Percentiles rank a stretch among this genome's conserved stretches.
phyloP scores from a whole-genome alignment of 2,797 vertebrate genomes.

The Choloepus didactylus region DNA sequence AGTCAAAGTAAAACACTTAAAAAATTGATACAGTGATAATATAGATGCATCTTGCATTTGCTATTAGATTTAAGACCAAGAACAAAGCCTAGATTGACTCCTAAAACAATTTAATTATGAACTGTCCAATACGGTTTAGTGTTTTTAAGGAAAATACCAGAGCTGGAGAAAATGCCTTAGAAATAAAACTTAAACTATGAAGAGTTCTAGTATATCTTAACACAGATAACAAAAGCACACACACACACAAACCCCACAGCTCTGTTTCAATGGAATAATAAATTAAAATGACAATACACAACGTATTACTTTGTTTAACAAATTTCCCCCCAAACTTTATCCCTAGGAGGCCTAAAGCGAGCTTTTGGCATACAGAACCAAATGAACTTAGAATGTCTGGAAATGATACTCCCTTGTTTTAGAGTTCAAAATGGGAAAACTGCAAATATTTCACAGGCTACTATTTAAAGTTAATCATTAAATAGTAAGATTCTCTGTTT shows the following conservation, averaged over 20 bases:
- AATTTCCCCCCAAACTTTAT: slow-evolving; percentile 18
- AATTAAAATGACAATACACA: slow-evolving; percentile 30
- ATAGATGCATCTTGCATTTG: background rate
- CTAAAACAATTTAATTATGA: slow-evolving; percentile 50
- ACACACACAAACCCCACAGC: background rate
- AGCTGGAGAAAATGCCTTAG: slow-evolving; percentile 17
- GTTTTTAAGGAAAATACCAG: slow-evolving; percentile 11
- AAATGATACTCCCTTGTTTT: slow-evolving; percentile 3
- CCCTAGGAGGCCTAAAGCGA: slow-evolving; percentile 44
- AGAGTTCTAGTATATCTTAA: background rate
- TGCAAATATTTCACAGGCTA: slow-evolving; percentile 53
- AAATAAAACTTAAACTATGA: slow-evolving; percentile 35
- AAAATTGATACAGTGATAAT: slow-evolving; percentile 34
- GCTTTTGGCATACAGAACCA: background rate
- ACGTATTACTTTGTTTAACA: background rate
- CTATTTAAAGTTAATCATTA: slow-evolving; percentile 64
- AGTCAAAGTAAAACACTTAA: slow-evolving; percentile 56
- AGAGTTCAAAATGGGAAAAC: slow-evolving; percentile 41
- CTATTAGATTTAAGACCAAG: slow-evolving; percentile 56
- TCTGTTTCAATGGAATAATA: slow-evolving; percentile 43
- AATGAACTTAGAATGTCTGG: slow-evolving; percentile 22
- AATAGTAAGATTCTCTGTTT: slow-evolving; percentile 80
- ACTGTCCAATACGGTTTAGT: slow-evolving; percentile 70
- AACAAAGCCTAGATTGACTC: background rate
- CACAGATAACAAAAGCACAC: slow-evolving; percentile 10